Base-by-base conservation (phyloP, 2,888 invertebrate genomes). In the Colletes collaris region DNA sequence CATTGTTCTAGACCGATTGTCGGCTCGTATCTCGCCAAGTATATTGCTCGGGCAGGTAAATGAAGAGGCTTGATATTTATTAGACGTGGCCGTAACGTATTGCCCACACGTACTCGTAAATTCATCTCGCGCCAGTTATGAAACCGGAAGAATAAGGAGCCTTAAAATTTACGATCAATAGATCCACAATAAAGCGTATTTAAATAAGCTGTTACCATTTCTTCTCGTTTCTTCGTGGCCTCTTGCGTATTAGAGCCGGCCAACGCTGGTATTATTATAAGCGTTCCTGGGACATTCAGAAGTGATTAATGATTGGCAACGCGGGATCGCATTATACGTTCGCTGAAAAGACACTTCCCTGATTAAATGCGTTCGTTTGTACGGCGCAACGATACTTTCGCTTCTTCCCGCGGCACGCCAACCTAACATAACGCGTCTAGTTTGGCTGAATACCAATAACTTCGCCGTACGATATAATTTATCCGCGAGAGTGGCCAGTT, bases 51-150 rank as follows among this genome's bases (percentile, higher is more conserved):
- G 62, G 72, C 77, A 87, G 85, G 72, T 77, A 81, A 84, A 87
- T 82, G 81, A 83, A 84, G 79, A 86, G 79, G 77, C 76, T 72
- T 68, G 80, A 74, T 80, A 80, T 80, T 80, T 80, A 80, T 80
- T 80, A 16, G 80, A 80, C 80, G 60, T 62, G 58, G 13, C 50
- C 62, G 80, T 74, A 79, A 80, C 46, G 80, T 80, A 80, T 80
- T 79, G 59, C 79, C 79, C 68, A 66, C 73, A 69, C 73, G 72
- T 55, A 56, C 64, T 35, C 80, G 79, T 80, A 80, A 80, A 80
- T 80, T 69, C 80, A 69, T 80, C 69, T 65, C 19, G 37, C 37
- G 19, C 60, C 72, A 60, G 74, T 80, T 79, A 68, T 53, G 80
- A 80, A 79, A 80, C 74, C 80, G 80, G 69, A 74, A 74, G 74